phyloP scores from a whole-genome alignment of 2,888 invertebrate genomes.

The Rhorus exstirpatorius region DNA sequence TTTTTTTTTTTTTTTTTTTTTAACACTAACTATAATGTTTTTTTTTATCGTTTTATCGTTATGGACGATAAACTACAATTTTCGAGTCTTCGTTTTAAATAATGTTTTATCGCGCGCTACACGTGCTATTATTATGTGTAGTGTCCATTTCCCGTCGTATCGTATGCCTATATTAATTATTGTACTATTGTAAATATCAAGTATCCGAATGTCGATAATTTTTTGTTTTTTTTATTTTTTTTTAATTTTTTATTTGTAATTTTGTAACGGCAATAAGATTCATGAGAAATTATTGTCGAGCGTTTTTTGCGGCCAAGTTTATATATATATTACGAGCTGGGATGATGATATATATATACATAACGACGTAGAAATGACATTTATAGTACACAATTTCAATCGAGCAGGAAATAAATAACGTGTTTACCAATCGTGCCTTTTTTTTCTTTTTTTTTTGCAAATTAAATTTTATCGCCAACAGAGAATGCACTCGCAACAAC shows the following conservation, averaged over 20 bases:
- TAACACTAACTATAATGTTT: slow-evolving; percentile 39
- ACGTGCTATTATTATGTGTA: slow-evolving; percentile 18
- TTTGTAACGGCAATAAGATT: slow-evolving; percentile 42
- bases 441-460: slow-evolving; percentile 1
- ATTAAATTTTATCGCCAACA: slow-evolving; percentile 6
- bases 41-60: slow-evolving; percentile 45
- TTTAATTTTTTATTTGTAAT: slow-evolving; percentile 50
- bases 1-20: no score
- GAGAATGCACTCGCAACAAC: no score
- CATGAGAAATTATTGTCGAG: slow-evolving; percentile 30
- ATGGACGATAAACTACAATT: slow-evolving; percentile 2
- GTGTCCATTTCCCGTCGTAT: slow-evolving; percentile 35
- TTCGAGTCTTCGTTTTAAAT: slow-evolving; percentile 4
- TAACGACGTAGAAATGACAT: slow-evolving; percentile 58
- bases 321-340: slow-evolving; percentile 52
- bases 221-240: slow-evolving; percentile 16
- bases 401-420: slow-evolving; percentile 61
- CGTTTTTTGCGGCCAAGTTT: slow-evolving; percentile 46
- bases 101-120: slow-evolving; percentile 28
- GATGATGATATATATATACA: slow-evolving; percentile 47
- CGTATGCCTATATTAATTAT: slow-evolving; percentile 33
- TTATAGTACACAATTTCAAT: slow-evolving; percentile 61
- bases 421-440: slow-evolving; percentile 31
- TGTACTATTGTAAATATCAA: slow-evolving; percentile 61
- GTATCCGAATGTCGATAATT: slow-evolving; percentile 47